phyloP scores from a whole-genome alignment of 2,113 vertebrate genomes.

The Morone saxatilis region DNA sequence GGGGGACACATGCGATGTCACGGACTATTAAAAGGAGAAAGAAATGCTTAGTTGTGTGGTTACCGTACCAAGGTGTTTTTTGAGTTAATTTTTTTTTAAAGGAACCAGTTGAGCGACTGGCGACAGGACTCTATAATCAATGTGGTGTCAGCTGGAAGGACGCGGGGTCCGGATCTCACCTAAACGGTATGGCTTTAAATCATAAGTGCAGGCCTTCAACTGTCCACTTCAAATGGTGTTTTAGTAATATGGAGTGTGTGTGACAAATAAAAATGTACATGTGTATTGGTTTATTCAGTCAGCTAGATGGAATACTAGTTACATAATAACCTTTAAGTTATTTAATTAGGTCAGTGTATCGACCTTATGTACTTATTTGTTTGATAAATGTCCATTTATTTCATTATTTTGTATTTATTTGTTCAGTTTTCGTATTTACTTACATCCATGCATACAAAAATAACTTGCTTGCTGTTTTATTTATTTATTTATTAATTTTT shows the following conservation, averaged over 20 bases:
- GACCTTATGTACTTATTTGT: not conserved
- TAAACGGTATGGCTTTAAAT: conserved; percentile 80
- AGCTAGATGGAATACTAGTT: not conserved
- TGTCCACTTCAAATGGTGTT: not conserved
- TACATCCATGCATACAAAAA: not conserved
- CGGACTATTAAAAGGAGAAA: conserved; percentile 57
- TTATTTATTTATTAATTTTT: not conserved
- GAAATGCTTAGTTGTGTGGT: conserved; percentile 28
- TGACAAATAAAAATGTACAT: rapidly evolving
- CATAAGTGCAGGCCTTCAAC: not conserved
- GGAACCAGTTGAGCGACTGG: conserved; percentile 68
- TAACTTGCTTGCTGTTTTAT: rapidly evolving
- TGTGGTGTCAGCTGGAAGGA: conserved; percentile 85
- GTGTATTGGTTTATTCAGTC: not conserved
- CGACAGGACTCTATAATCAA: conserved; percentile 81
- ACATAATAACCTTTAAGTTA: not conserved
- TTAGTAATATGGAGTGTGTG: rapidly evolving
- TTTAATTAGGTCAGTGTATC: not conserved
- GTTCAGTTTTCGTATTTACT: not conserved
- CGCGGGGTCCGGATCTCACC: conserved; percentile 87
- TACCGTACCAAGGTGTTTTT: conserved; percentile 13
- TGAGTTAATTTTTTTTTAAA: conserved; percentile 24
- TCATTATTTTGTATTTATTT: not conserved
- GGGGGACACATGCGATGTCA: conserved; percentile 62
- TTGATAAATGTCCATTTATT: not conserved